Conservation (phyloP, 2,888 invertebrate species). For the Tenthredo amoena region DNA sequence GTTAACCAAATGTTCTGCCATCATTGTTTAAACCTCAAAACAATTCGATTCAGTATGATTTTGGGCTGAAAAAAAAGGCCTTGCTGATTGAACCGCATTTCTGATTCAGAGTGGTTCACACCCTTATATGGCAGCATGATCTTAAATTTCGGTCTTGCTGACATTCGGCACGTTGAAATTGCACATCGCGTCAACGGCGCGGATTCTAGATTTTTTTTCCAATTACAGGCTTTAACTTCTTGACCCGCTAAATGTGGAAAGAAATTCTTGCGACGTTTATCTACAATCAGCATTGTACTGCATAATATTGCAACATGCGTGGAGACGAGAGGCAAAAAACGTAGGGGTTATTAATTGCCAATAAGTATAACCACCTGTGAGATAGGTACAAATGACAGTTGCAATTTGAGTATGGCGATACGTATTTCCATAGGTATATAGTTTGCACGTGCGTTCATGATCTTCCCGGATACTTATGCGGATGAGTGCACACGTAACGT, state of each 20-base stretch:
- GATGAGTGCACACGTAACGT: conserved; percentile 7
- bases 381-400: not conserved
- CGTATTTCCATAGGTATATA: not conserved
- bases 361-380: not conserved
- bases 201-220: not conserved
- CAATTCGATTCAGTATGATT: not conserved
- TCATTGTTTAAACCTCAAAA: not conserved
- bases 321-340: not conserved
- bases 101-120: too few species aligned
- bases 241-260: not conserved
- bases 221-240: not conserved
- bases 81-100: not conserved
- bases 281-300: not conserved
- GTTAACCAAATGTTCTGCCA: not conserved
- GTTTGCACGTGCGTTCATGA: not conserved
- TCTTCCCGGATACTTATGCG: conserved; percentile 7
- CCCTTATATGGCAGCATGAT: not conserved
- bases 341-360: not conserved
- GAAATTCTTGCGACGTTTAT: not conserved
- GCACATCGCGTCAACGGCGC: not conserved
- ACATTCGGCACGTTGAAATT: not conserved
- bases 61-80: not conserved
- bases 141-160: not conserved
- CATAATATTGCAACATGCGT: not conserved
- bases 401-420: not conserved